Percentiles rank a stretch among this genome's conserved stretches.
Conservation (phyloP, 2,797 vertebrate genomes). For the Erithacus rubecula region DNA sequence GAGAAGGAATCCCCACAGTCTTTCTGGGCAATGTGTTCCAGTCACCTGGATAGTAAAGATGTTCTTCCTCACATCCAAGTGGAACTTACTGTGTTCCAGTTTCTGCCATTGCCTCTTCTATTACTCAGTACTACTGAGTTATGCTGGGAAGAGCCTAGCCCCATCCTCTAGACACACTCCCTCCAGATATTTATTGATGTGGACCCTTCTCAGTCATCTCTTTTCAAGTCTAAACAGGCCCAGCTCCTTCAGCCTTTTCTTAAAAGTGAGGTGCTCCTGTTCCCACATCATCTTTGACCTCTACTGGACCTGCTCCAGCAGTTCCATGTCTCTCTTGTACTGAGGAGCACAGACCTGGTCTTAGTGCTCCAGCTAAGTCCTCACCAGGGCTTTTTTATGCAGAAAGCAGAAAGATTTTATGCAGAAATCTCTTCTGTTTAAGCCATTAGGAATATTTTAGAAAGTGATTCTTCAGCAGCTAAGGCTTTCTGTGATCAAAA, state of each 20-base stretch:
- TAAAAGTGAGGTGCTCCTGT: not conserved
- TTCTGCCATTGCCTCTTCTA: not conserved
- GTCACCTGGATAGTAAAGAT: not conserved
- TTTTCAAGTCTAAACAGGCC: not conserved
- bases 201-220: not conserved
- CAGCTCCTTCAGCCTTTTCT: not conserved
- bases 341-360: not conserved
- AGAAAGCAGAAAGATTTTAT: not conserved
- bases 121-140: not conserved
- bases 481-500: not conserved
- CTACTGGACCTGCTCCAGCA: rapidly evolving
- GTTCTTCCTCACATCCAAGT: not conserved
- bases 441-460: not conserved
- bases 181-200: not conserved
- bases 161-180: not conserved
- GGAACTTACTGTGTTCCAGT: not conserved
- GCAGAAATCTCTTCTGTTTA: not conserved
- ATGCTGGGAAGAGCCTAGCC: not conserved
- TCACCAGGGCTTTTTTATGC: not conserved
- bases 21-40: not conserved
- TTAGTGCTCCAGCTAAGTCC: not conserved
- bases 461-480: not conserved
- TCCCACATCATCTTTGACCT: not conserved
- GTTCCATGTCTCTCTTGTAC: not conserved
- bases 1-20: not conserved